These are phyloP conservation scores for Amblyjoppa proteus DNA, from an alignment of 2,888 invertebrate genomes.

Conservation along the genomic window DNA sequence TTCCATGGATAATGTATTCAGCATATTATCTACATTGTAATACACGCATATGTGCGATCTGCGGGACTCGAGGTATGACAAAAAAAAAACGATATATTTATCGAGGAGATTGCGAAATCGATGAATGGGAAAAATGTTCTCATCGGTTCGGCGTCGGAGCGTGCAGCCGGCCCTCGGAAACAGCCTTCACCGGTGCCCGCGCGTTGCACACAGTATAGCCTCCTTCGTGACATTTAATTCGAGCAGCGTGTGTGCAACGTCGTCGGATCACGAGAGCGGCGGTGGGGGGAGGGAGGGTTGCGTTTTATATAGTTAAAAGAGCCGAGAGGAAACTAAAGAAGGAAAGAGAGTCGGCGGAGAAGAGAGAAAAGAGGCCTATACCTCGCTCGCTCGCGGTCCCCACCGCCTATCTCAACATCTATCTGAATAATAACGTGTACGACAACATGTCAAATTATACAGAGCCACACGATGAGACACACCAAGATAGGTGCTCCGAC, in stretches of 20 bases:
- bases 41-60: neutral
- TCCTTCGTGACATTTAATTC: conserved; percentile 73
- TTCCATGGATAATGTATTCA: neutral
- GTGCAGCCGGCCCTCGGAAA: conserved; percentile 31
- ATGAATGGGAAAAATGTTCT: conserved; percentile 45
- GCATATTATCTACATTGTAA: conserved; percentile 1
- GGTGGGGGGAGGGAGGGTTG: conserved; percentile 30
- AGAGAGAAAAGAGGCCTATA: conserved; percentile 65
- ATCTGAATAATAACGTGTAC: conserved; percentile 85
- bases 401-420: conserved; percentile 83
- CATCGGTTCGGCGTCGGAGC: conserved; percentile 35
- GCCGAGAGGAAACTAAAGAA: conserved; percentile 34
- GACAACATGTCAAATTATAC: conserved; percentile 85
- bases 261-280: conserved; percentile 48
- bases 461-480: conserved; percentile 77
- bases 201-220: conserved; percentile 46
- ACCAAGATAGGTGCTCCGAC: conserved; percentile 62
- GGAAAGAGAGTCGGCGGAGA: conserved; percentile 48
- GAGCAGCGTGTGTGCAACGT: conserved; percentile 56
- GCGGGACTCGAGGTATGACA: neutral
- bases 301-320: conserved; percentile 39
- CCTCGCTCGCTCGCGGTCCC: conserved; percentile 62
- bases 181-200: neutral
- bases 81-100: neutral
- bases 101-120: conserved; percentile 39